Base-by-base conservation (phyloP, 2,888 invertebrate species). In the Sminthurinus aureus region DNA sequence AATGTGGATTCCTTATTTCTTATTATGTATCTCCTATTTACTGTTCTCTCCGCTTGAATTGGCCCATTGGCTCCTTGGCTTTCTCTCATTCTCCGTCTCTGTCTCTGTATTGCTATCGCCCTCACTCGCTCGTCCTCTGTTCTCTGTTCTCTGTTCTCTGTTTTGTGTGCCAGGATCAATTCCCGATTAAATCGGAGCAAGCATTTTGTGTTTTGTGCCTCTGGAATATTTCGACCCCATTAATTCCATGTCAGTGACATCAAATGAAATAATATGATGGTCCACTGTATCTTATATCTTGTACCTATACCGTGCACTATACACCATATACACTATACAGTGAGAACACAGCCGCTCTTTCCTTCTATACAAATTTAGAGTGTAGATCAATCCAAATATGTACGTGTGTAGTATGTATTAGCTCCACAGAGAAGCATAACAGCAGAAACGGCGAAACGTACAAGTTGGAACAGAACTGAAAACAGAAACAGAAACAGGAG, bases 261-360 rank as follows among this genome's bases (percentile, higher is more conserved):
- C 4, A 71, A 71, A 79, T 80, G 69, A 80, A 80, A 69, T 80
- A 73, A 67, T 11, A 69, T 38, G 38, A 38, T 38, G 38, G 38
- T 6, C 38, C 38, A 38, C 38, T 38, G 38, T 38, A 38, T n/a
- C 67, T 1, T 11, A 20, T 20, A 69, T 20, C 52, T 52, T 20
- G 51, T 79, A 71, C 67, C 71, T 80, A 69, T 20, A 67, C 26
- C 71, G 24, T 12, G 2, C 24, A 20, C n/a, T 69, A n/a, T 3
- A 69, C 22, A 77, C 78, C 9, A 64, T 64, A 52, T 66, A 64
- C 58, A 20, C 77, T 38, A 38, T 38, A 38, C 15, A 75, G 52
- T n/a, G 50, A 76, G 52, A 76, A n/a, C n/a, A n/a, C n/a, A n/a
- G n/a, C n/a, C n/a, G n/a, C n/a, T n/a, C n/a, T n/a, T n/a, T n/a